phyloP scores from a whole-genome alignment of 1,140 invertebrate species.

The Trigoniulus corallinus region DNA sequence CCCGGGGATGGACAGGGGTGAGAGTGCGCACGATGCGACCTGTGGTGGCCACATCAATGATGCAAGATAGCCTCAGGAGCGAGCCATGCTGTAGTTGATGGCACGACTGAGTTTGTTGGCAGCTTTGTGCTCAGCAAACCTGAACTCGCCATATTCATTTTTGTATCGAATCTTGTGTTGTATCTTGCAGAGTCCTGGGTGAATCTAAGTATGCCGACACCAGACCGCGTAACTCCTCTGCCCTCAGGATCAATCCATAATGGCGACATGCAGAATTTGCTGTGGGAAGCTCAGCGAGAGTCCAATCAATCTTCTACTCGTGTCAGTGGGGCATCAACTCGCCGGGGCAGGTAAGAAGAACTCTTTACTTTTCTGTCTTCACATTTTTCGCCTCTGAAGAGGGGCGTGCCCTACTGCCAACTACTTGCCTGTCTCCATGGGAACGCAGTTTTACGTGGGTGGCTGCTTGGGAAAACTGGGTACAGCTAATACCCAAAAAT shows the following conservation, averaged over 20 bases:
- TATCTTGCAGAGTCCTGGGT: constrained; percentile 63
- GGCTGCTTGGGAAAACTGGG: too few relatives aligned
- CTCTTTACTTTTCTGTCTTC: too few relatives aligned
- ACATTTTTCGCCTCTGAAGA: neutral
- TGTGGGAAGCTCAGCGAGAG: constrained; percentile 70
- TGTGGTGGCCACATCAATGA: too few relatives aligned
- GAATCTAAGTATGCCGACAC: constrained; percentile 35
- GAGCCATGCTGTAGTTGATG: too few relatives aligned
- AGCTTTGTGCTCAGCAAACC: neutral
- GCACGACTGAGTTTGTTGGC: neutral
- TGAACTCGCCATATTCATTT: neutral
- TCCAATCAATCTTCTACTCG: constrained; percentile 66
- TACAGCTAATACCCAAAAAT: too few relatives aligned
- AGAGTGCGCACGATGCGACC: too few relatives aligned
- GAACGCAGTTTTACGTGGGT: too few relatives aligned
- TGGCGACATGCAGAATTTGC: constrained; percentile 55
- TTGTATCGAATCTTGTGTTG: neutral
- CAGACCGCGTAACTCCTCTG: constrained; percentile 40
- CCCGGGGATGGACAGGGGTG: too few relatives aligned
- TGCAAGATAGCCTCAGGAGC: too few relatives aligned
- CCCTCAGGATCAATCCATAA: constrained; percentile 28
- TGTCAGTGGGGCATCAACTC: constrained; percentile 59
- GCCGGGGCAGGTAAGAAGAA: constrained; percentile 35
- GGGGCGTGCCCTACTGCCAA: neutral
- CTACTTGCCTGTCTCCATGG: neutral